These are phyloP conservation scores for Hephaestus fuliginosus DNA, from an alignment of 2,797 vertebrate species.

Conservation along the genomic window DNA sequence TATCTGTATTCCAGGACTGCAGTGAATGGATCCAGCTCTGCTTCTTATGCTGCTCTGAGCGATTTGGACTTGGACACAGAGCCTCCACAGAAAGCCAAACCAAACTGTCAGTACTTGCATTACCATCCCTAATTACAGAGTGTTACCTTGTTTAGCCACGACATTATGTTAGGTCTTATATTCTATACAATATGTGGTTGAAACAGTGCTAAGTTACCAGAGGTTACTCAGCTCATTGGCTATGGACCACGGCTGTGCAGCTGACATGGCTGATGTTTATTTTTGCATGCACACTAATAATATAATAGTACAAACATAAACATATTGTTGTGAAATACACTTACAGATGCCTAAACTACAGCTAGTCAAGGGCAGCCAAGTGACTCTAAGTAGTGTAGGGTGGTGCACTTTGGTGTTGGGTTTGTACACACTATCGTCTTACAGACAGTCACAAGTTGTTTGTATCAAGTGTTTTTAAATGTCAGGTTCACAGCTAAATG, in stretches of 20 bases:
- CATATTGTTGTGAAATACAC: neutral
- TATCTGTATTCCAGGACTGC: conserved; percentile 75
- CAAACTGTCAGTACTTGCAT: conserved; percentile 84
- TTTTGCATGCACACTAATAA: too few species aligned
- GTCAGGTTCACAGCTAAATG: neutral
- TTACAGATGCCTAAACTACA: neutral
- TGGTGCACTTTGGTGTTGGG: conserved; percentile 13
- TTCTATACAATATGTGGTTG: neutral
- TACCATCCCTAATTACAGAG: conserved; percentile 1
- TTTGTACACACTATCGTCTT: conserved; percentile 20
- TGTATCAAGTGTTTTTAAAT: conserved; percentile 17
- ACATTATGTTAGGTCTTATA: neutral
- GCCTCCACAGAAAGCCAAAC: conserved; percentile 89
- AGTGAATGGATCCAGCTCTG: conserved; percentile 89
- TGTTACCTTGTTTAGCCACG: conserved; percentile 6
- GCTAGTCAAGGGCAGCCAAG: neutral
- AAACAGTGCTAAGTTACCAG: neutral
- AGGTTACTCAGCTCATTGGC: neutral
- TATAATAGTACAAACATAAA: neutral
- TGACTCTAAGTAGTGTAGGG: conserved; percentile 11
- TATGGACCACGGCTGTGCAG: neutral
- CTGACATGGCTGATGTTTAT: neutral
- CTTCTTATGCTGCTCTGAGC: conserved; percentile 83
- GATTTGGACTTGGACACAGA: conserved; percentile 87
- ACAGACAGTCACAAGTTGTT: conserved; percentile 11